These are phyloP conservation scores for Desmodus rotundus DNA, from an alignment of 2,113 vertebrate genomes.

Conservation along the genomic window DNA sequence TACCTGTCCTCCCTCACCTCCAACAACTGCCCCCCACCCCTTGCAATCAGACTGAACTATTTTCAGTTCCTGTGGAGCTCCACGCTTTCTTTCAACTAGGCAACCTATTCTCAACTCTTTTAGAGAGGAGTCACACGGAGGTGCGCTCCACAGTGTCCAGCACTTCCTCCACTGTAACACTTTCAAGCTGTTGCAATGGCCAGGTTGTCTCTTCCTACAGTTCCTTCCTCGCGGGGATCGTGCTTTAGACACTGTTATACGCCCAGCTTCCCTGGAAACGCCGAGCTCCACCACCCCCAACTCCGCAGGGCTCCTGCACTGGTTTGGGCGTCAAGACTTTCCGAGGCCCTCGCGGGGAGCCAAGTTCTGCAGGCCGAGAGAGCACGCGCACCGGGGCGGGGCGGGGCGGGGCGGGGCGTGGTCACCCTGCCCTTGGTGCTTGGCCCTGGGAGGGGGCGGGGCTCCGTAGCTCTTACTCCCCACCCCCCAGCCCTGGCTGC, in stretches of 20 bases:
- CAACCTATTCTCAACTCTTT: too few relatives aligned
- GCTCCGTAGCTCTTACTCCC: background rate
- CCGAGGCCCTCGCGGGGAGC: fast-evolving
- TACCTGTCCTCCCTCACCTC: background rate
- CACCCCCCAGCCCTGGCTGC: background rate
- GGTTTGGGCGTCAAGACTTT: fast-evolving
- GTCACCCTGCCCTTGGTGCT: background rate
- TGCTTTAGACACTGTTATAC: fast-evolving
- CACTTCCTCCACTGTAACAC: background rate
- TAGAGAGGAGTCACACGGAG: background rate
- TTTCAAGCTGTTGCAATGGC: background rate
- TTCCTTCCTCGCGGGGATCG: fast-evolving
- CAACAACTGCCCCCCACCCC: background rate
- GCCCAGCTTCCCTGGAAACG: fast-evolving
- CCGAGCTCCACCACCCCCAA: fast-evolving
- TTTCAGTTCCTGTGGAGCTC: background rate
- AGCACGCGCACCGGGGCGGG: background rate
- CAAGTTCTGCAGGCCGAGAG: fast-evolving
- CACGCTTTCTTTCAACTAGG: background rate
- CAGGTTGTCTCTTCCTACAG: background rate
- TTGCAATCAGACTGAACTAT: background rate
- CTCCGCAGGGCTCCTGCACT: fast-evolving
- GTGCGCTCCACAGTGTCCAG: background rate
- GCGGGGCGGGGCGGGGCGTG: background rate
- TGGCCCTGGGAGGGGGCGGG: background rate